Evolutionary conservation across 2,888 invertebrate genomes (phyloP).

Genomic region (Acanthosoma haemorrhoidale): DNA sequence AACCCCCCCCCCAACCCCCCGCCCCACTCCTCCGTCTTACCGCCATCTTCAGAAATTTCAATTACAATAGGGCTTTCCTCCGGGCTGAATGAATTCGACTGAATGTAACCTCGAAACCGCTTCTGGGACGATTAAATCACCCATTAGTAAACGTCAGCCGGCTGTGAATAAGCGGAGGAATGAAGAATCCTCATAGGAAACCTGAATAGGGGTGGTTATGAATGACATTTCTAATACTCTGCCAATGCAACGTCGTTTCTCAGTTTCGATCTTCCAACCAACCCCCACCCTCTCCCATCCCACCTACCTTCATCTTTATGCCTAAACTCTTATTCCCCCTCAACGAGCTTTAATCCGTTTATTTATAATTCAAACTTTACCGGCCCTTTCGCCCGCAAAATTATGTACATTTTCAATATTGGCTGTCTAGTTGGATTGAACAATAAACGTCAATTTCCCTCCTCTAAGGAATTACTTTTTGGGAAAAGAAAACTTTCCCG

Average conservation of each 20-base stretch:
- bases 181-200: conserved; percentile 28
- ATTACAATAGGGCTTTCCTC: conserved; percentile 39
- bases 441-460: too few relatives aligned
- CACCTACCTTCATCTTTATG: neutral
- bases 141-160: conserved; percentile 30
- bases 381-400: neutral
- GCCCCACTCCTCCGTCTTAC: conserved; percentile 16
- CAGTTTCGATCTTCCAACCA: neutral
- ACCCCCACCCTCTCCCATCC: neutral
- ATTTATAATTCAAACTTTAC: conserved; percentile 15
- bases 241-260: conserved; percentile 15
- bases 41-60: conserved; percentile 37
- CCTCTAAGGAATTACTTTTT: too few relatives aligned
- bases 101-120: conserved; percentile 30
- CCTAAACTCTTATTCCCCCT: neutral
- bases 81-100: conserved; percentile 36
- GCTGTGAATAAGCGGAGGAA: conserved; percentile 27
- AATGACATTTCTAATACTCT: conserved; percentile 27
- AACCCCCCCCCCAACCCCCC: too few relatives aligned
- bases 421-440: too few relatives aligned
- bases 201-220: conserved; percentile 25
- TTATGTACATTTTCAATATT: too few relatives aligned
- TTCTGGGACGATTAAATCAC: conserved; percentile 27
- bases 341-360: conserved; percentile 14
- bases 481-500: too few relatives aligned